These are phyloP conservation scores for Adrianichthys oophorus DNA, from an alignment of 2,797 vertebrate genomes.

Conservation along the genomic window DNA sequence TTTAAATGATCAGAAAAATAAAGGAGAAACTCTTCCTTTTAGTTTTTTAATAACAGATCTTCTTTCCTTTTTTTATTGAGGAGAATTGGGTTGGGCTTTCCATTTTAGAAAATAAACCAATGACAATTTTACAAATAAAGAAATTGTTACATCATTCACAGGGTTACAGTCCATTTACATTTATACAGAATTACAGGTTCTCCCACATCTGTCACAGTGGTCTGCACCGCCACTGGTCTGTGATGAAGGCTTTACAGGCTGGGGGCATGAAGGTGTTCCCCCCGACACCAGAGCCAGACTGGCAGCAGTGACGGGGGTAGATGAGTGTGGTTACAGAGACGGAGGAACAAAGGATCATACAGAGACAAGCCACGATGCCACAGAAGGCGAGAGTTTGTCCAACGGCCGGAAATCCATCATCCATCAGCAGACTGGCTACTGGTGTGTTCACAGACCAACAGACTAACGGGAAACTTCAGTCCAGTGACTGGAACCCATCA, in stretches of 20 bases:
- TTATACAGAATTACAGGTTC: constrained; percentile 83
- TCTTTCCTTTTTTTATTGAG: constrained; percentile 78
- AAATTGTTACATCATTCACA: constrained; percentile 90
- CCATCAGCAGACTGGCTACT: constrained; percentile 46
- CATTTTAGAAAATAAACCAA: constrained; percentile 88
- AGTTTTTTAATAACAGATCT: constrained; percentile 73
- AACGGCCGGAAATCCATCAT: constrained; percentile 38
- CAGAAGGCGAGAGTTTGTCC: constrained; percentile 29
- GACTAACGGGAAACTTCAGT: constrained; percentile 16
- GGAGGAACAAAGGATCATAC: constrained; percentile 24
- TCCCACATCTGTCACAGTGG: constrained; percentile 81
- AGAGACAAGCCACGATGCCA: constrained; percentile 13
- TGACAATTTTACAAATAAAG: constrained; percentile 89
- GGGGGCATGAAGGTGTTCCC: constrained; percentile 27
- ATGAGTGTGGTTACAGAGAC: not conserved
- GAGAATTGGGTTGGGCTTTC: constrained; percentile 83
- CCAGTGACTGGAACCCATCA: constrained; percentile 46
- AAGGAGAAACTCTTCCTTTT: constrained; percentile 5
- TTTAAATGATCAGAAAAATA: not conserved
- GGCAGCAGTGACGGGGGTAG: constrained; percentile 17
- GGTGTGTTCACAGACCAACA: constrained; percentile 24
- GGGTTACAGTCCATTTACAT: constrained; percentile 88
- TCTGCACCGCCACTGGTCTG: constrained; percentile 69
- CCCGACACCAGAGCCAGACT: constrained; percentile 51
- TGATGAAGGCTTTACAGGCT: constrained; percentile 42